These are phyloP conservation scores for Mesocentrotus franciscanus DNA, from an alignment of 53 echinoderm and acorn worm genomes.

Conservation along the genomic window DNA sequence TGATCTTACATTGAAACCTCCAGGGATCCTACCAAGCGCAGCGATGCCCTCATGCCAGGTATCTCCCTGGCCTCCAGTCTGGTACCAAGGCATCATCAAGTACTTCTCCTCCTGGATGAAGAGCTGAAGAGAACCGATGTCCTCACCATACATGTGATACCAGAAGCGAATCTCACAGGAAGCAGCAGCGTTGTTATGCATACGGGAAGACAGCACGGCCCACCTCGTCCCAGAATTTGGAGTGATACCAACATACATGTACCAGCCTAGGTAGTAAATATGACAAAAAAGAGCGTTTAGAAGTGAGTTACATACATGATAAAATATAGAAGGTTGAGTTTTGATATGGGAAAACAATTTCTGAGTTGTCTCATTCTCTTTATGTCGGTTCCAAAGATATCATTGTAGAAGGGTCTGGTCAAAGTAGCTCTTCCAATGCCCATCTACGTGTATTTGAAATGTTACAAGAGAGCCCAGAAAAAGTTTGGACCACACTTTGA, in stretches of 20 bases:
- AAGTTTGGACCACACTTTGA: too few relatives aligned
- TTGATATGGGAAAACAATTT: too few relatives aligned
- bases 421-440: too few relatives aligned
- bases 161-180: slow-evolving; percentile 93
- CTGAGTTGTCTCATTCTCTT: too few relatives aligned
- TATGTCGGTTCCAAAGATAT: slow-evolving; percentile 44
- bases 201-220: slow-evolving; percentile 31
- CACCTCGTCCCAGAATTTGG: slow-evolving; percentile 49
- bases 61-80: slow-evolving; percentile 63
- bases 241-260: slow-evolving; percentile 85
- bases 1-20: slow-evolving; percentile 58
- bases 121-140: slow-evolving; percentile 75
- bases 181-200: slow-evolving; percentile 80
- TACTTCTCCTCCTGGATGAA: slow-evolving; percentile 63
- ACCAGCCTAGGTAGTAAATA: slow-evolving; percentile 72
- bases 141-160: slow-evolving; percentile 90
- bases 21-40: slow-evolving; percentile 61
- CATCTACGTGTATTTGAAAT: too few relatives aligned
- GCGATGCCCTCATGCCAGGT: slow-evolving; percentile 69
- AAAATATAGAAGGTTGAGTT: too few relatives aligned
- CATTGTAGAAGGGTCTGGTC: too few relatives aligned
- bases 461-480: too few relatives aligned
- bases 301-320: too few relatives aligned
- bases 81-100: slow-evolving; percentile 64
- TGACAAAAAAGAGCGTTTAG: neutral